Base-by-base conservation (phyloP, 1,140 invertebrate species). In the Asbolus verrucosus region DNA sequence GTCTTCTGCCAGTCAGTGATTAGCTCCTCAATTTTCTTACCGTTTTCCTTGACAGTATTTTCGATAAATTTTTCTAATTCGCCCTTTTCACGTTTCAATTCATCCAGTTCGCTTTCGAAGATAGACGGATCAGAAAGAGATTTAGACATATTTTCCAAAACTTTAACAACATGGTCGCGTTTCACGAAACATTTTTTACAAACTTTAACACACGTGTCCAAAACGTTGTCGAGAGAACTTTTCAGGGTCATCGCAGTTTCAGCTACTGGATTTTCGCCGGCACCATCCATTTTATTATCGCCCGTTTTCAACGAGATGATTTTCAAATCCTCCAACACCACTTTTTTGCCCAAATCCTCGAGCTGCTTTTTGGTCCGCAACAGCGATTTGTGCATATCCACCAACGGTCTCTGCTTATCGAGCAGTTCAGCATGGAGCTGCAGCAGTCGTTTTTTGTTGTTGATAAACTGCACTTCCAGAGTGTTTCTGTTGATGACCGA, bases 401-500 rank as follows among this genome's bases (percentile, higher is more conserved):
- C 13, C 0, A 80, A 39, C 0, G 77, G 75, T 66, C 75, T 80
- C 11, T 79, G 76, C 41, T 77, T 80, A 13, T 71, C 73, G 2
- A 70, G 24, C 4, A 80, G 27, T 19, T 81, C 79, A 16, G 76
- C 77, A 11, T 77, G 74, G 41, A 80, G 41, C 33, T 67, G 46
- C 2, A 73, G 21, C 1, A 75, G 70, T 6, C 74, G 69, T 61
- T 76, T 78, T 31, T 79, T 79, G 60, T 80, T 81, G 21, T 76
- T 74, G 1, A 76, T 8, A 50, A 81, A 80, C 54, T 79, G 78
- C n/a, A 76, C 71, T 67, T 80, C 79, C 8, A 80, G 33, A 2
- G 76, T 76, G 38, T 75, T 72, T 27, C 74, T 80, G 62, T 73
- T 73, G 65, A 38, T 24, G 33, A 21, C n/a, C 5, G 16, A 13